A percentile compares a stretch with the other conserved stretches of the same genome.
These are phyloP conservation scores for Ophiothrix spiculata DNA, from an alignment of 35 echinoderm and acorn worm genomes.

Conservation along the genomic window DNA sequence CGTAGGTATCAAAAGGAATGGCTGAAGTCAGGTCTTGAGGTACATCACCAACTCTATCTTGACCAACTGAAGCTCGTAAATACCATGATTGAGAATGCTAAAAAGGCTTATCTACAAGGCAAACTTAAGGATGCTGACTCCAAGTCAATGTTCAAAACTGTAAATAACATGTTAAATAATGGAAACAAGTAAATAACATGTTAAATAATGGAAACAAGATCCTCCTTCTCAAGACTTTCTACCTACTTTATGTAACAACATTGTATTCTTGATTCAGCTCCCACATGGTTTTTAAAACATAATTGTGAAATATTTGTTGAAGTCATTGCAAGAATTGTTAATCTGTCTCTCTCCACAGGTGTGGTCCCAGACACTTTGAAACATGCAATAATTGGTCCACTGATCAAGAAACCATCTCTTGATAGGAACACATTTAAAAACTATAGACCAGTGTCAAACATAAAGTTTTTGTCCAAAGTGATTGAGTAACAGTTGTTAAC, in stretches of 20 bases:
- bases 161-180: no score
- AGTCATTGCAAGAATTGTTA: neutral
- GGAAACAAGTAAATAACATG: no score
- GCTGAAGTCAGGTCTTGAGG: neutral
- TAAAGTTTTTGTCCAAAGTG: neutral
- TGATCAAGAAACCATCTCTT: neutral
- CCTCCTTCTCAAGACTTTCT: no score
- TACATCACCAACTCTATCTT: slow-evolving; percentile 5
- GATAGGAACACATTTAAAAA: neutral
- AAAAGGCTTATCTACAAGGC: no score
- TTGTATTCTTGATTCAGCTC: no score
- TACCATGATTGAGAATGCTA: slow-evolving; percentile 8
- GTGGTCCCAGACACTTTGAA: neutral
- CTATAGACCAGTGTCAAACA: neutral
- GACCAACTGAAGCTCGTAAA: neutral
- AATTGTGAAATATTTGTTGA: no score
- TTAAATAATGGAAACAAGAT: no score
- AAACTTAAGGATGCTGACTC: no score
- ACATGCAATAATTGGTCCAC: neutral
- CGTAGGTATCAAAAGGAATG: neutral
- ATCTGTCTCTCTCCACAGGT: neutral
- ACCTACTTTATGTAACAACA: no score
- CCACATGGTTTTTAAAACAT: no score
- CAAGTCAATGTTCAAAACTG: no score
- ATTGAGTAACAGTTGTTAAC: neutral